Percentiles rank a stretch among this genome's conserved stretches.
phyloP scores from a whole-genome alignment of 2,888 invertebrate genomes.

The Sphaeridia pumilis region DNA sequence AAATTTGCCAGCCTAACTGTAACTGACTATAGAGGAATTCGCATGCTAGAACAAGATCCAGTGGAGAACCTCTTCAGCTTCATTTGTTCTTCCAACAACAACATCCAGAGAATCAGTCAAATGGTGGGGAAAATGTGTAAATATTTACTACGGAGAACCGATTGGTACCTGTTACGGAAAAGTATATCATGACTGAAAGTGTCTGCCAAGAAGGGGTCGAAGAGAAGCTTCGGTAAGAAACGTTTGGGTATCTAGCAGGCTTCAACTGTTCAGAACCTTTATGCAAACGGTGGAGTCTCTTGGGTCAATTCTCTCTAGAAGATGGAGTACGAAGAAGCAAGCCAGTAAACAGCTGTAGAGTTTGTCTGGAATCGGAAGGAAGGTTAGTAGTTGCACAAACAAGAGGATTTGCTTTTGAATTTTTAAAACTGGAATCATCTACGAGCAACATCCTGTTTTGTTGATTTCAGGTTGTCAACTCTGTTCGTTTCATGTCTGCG shows the following conservation, averaged over 20 bases:
- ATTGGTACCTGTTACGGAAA: conserved; percentile 52
- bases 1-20: conserved; percentile 58
- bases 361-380: conserved; percentile 82
- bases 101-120: conserved; percentile 77
- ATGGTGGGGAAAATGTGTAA: conserved; percentile 82
- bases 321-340: conserved; percentile 60
- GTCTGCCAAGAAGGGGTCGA: conserved; percentile 54
- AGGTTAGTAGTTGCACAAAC: no score
- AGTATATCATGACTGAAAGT: conserved; percentile 52
- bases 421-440: neutral
- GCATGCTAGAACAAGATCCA: conserved; percentile 80
- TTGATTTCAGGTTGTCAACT: conserved; percentile 72
- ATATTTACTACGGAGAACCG: conserved; percentile 64
- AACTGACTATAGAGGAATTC: conserved; percentile 56
- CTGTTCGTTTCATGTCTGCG: conserved; percentile 92
- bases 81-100: conserved; percentile 95
- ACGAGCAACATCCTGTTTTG: neutral
- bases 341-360: conserved; percentile 58
- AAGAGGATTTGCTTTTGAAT: no score
- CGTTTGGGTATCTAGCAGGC: conserved; percentile 79
- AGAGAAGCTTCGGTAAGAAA: conserved; percentile 54
- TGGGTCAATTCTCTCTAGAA: conserved; percentile 62
- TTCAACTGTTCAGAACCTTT: conserved; percentile 64
- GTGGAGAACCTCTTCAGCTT: conserved; percentile 89
- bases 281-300: conserved; percentile 52